Conservation (phyloP, 1,140 invertebrate genomes). For the Theocolax elegans region DNA sequence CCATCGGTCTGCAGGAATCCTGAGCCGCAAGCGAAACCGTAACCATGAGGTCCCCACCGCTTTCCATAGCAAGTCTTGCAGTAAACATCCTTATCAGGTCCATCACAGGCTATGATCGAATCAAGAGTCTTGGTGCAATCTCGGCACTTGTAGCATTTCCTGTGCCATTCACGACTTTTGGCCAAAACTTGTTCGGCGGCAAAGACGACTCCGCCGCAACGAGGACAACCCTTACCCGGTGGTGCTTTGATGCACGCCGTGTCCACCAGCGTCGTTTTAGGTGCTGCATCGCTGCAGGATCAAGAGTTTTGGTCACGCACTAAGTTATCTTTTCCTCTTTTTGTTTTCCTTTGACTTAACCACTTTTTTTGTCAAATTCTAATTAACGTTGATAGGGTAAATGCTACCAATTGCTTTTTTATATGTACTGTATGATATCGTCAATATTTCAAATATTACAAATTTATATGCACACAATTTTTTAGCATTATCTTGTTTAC, state of each 20-base stretch:
- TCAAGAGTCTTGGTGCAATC: conserved; percentile 92
- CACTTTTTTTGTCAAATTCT: no score
- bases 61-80: conserved; percentile 94
- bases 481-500: no score
- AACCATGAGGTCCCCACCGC: conserved; percentile 94
- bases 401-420: no score
- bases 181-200: conserved; percentile 90
- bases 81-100: conserved; percentile 90
- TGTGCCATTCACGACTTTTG: conserved; percentile 92
- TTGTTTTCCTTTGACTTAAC: background rate
- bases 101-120: conserved; percentile 93
- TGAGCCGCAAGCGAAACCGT: conserved; percentile 94
- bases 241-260: conserved; percentile 83
- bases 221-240: conserved; percentile 87
- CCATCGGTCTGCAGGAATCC: conserved; percentile 92
- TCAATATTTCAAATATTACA: no score
- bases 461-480: no score
- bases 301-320: background rate
- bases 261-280: conserved; percentile 75
- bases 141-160: conserved; percentile 98
- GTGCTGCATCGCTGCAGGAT: conserved; percentile 72
- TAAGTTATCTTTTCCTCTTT: no score
- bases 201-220: conserved; percentile 90
- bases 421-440: no score
- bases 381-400: no score